A percentile compares a stretch with the other conserved stretches of the same genome.
Conservation (phyloP, 2,888 invertebrate genomes). For the Ornithoptera priamus region DNA sequence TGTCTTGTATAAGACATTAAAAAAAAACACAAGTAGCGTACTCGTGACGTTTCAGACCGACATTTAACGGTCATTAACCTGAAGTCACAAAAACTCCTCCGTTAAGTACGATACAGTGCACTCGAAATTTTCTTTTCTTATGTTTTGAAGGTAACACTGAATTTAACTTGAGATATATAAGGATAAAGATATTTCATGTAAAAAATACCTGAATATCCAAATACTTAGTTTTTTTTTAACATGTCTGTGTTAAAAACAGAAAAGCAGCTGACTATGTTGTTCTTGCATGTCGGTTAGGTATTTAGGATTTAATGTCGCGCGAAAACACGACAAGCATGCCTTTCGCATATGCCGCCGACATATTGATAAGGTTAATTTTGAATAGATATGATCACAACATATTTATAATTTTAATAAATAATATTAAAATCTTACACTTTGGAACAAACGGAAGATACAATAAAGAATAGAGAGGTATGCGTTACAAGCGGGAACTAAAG, state of each 20-base stretch:
- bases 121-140: conserved; percentile 24
- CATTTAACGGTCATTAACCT: conserved; percentile 31
- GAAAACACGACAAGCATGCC: background rate
- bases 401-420: too few relatives aligned
- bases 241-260: background rate
- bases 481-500: too few relatives aligned
- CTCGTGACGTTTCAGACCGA: conserved; percentile 27
- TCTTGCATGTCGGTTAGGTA: background rate
- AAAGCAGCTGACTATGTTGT: conserved; percentile 7
- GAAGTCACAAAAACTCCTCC: conserved; percentile 30
- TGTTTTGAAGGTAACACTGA: background rate
- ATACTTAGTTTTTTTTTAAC: background rate
- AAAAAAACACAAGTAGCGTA: conserved; percentile 22
- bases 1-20: conserved; percentile 16
- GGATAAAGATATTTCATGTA: too few relatives aligned
- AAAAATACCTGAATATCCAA: too few relatives aligned
- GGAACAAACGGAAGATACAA: too few relatives aligned
- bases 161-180: too few relatives aligned
- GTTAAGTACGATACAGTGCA: conserved; percentile 26
- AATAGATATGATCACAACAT: too few relatives aligned
- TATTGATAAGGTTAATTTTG: background rate
- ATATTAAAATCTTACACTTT: too few relatives aligned
- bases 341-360: conserved; percentile 9
- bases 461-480: too few relatives aligned
- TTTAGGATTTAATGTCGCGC: conserved; percentile 4